Conservation (phyloP, 1,140 invertebrate genomes). For the Akabosia matsudoensis region DNA sequence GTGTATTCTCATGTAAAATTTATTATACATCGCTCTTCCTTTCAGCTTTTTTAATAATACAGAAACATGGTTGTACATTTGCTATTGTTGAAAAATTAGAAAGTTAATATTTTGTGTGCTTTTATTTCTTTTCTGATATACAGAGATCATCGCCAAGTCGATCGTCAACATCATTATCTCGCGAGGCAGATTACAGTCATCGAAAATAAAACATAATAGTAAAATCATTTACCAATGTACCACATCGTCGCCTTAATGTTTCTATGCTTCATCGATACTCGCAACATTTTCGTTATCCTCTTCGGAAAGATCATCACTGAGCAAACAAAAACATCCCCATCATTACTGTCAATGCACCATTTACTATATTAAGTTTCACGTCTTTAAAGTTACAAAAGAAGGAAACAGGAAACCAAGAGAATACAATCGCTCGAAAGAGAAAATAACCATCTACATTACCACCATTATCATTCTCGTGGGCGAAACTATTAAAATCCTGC, state of each 20-base stretch:
- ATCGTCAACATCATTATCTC: constrained; percentile 11
- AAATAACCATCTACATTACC: background rate
- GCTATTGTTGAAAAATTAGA: constrained; percentile 5
- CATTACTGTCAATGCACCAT: background rate
- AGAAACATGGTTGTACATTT: background rate
- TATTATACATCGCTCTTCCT: no score
- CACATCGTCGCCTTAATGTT: no score
- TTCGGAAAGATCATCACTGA: background rate
- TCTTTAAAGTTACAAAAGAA: background rate
- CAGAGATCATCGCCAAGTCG: background rate
- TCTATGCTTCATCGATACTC: no score
- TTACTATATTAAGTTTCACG: background rate
- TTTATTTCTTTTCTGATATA: constrained; percentile 14
- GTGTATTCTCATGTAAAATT: no score
- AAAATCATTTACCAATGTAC: background rate
- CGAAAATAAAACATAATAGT: background rate
- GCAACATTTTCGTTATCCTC: no score
- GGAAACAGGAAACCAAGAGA: background rate
- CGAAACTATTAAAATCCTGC: background rate
- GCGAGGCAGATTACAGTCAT: background rate
- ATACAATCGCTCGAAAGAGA: background rate
- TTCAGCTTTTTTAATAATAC: background rate
- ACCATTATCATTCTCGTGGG: background rate
- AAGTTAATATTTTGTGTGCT: constrained; percentile 7
- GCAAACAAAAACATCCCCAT: background rate